Base-by-base conservation (phyloP, 2,888 invertebrate species). In the Willowsia nigromaculata region DNA sequence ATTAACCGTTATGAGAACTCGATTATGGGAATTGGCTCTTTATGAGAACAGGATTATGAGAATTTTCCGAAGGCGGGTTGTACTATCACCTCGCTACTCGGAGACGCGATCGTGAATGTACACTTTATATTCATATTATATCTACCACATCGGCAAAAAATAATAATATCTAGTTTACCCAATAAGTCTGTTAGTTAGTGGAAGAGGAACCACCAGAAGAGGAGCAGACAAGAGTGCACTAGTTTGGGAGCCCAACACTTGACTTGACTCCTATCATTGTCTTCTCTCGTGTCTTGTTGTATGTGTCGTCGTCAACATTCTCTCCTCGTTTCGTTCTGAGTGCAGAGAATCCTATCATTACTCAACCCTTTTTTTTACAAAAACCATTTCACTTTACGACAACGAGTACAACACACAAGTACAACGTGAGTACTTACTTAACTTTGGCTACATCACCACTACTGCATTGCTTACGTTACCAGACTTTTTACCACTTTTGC, bases 321-420 rank as follows among this genome's bases (percentile, higher is more conserved):
- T 65, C 13, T 33, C 59, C 6, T 50, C 18, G 5, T 56, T 65
- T 33, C n/a, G 56, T 33, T 65, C 5, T 7, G 1, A 59, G 56
- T 9, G 22, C 25, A 59, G 56, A 6, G 7, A 9, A 25, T 11
- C 62, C 27, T 62, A 25, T 30, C 40, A 68, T 68, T 68, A 37
- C 40, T 68, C 43, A 43, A 74, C 4, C n/a, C 7, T 33, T 33
- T 68, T 68, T 65, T 65, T 65, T 65, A 37, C 43, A 43, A 71
- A 71, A 74, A 74, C 40, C 71, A 74, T 74, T 40, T 74, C 71
- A 47, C 25, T 74, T 74, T 74, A 74, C 43, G 71, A 43, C 33
- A 18, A 65, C 27, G 65, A 65, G 33, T 65, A 65, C 65, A 18
- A 56, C 47, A 7, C 2, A 2, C 2, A 47, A 9, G 40, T 71